Evolutionary conservation across 2,113 vertebrate species (phyloP).

Genomic region (Phocoena sinus): DNA sequence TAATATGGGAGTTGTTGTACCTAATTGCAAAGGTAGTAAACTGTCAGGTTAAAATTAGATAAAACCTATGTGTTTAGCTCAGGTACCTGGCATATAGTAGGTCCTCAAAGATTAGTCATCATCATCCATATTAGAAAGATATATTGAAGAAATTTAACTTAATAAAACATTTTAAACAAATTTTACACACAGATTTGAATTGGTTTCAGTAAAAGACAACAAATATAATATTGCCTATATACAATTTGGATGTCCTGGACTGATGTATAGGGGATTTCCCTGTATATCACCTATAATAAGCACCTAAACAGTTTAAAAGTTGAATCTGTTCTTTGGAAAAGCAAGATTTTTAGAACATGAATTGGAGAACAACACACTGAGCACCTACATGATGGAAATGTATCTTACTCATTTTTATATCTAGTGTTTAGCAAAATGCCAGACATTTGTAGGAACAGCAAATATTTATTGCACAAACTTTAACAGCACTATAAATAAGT

Average conservation of each 20-base stretch:
- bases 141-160: background rate
- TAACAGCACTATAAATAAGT: background rate
- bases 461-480: background rate
- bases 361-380: background rate
- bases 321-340: background rate
- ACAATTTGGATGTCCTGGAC: background rate
- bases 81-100: background rate
- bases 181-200: background rate
- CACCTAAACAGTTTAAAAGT: slow-evolving; percentile 7
- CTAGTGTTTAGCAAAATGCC: background rate
- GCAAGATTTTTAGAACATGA: background rate
- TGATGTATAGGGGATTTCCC: background rate
- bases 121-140: background rate
- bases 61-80: background rate
- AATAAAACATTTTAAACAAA: background rate
- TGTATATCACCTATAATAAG: background rate
- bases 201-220: background rate
- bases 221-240: background rate
- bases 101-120: background rate
- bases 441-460: background rate
- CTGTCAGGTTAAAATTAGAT: background rate
- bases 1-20: background rate
- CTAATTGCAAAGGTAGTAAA: background rate
- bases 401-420: background rate
- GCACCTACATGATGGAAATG: background rate